phyloP scores from a whole-genome alignment of 2,113 vertebrate genomes.

The Rostratula benghalensis region DNA sequence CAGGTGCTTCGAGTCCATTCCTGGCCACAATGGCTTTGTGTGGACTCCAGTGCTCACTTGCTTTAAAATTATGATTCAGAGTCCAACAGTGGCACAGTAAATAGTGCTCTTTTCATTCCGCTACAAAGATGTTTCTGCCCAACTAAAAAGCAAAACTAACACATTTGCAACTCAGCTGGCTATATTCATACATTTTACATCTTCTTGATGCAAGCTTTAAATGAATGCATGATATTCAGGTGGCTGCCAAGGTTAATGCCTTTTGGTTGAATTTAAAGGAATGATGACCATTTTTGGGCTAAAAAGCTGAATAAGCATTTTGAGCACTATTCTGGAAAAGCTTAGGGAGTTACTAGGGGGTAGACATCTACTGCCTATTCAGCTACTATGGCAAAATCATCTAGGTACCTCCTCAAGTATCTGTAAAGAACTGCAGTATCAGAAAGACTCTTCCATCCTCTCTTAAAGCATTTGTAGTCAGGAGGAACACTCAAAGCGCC shows the following conservation, averaged over 20 bases:
- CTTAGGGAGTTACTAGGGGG: neutral
- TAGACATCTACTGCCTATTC: conserved; percentile 19
- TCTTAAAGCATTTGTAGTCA: conserved; percentile 16
- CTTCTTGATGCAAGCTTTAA: conserved; percentile 49
- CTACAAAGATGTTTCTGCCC: conserved; percentile 67
- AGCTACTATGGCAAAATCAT: neutral
- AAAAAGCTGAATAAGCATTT: conserved; percentile 61
- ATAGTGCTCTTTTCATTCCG: conserved; percentile 57
- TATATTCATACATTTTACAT: conserved; percentile 48
- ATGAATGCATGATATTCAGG: conserved; percentile 30
- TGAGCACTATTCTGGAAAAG: conserved; percentile 48
- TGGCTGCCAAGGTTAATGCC: conserved; percentile 49
- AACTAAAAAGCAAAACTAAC: conserved; percentile 63
- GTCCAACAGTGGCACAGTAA: conserved; percentile 55
- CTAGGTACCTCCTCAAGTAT: conserved; percentile 47
- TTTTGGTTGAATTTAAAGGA: conserved; percentile 52
- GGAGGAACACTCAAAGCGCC: neutral
- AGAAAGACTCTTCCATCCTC: conserved; percentile 15
- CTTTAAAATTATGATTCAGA: conserved; percentile 70
- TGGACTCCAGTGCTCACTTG: conserved; percentile 62
- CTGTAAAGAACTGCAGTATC: conserved; percentile 21
- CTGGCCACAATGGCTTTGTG: conserved; percentile 68
- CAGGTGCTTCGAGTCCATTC: conserved; percentile 65
- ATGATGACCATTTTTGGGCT: conserved; percentile 9
- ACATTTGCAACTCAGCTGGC: conserved; percentile 53